phyloP scores from a whole-genome alignment of 2,888 invertebrate species.

The Invenusta paracnida region DNA sequence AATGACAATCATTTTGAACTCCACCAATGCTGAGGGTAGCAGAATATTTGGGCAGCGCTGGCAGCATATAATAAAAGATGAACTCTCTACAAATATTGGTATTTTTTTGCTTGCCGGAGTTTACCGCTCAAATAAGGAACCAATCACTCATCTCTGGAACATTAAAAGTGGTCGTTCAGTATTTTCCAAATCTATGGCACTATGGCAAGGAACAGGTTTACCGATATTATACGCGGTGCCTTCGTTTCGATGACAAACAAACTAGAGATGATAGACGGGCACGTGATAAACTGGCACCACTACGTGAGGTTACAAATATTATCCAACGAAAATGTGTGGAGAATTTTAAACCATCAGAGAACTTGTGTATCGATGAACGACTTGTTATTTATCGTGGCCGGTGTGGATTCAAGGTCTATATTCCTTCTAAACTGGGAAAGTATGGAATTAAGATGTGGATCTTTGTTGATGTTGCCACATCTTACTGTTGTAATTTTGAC shows the following conservation, averaged over 20 bases:
- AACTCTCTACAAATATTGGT: background rate
- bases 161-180: background rate
- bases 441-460: slow-evolving; percentile 18
- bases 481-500: slow-evolving; percentile 7
- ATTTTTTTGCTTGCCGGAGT: background rate
- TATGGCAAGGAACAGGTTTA: too few relatives aligned
- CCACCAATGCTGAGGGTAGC: background rate
- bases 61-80: background rate
- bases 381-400: slow-evolving; percentile 3
- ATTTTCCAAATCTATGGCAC: background rate
- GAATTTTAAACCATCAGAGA: background rate
- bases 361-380: background rate
- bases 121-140: background rate
- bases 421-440: slow-evolving; percentile 18
- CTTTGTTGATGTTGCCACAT: slow-evolving; percentile 1
- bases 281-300: background rate
- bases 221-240: too few relatives aligned
- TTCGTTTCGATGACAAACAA: background rate
- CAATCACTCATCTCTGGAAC: background rate
- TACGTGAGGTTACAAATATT: background rate
- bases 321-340: background rate
- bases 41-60: background rate
- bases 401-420: slow-evolving; percentile 6
- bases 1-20: background rate
- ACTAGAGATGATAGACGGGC: background rate